Conservation (phyloP, 2,113 vertebrate species). For the Lepisosteus oculatus region DNA sequence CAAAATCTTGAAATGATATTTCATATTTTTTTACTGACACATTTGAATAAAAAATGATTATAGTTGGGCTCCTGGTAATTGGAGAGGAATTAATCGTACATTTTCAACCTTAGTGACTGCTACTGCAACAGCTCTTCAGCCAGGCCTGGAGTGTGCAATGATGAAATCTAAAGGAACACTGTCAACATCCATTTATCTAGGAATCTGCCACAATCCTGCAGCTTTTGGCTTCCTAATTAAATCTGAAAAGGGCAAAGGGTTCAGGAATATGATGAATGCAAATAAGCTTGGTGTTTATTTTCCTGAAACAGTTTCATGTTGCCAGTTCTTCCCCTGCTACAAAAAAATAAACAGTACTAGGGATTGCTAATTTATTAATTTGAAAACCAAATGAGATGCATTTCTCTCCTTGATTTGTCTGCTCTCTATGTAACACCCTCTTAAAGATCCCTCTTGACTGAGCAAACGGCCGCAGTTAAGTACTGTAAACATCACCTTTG, state of each 20-base stretch:
- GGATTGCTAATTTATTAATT: constrained; percentile 8
- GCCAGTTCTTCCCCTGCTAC: not conserved
- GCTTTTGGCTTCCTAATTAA: constrained; percentile 12
- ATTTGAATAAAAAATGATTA: too few species aligned
- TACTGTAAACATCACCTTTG: not conserved
- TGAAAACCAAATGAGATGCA: constrained; percentile 20
- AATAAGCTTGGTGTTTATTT: constrained; percentile 1
- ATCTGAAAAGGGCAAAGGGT: constrained; percentile 22
- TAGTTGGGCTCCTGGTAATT: constrained; percentile 4
- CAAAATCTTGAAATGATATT: too few species aligned
- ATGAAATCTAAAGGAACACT: constrained; percentile 14
- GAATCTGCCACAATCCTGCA: not conserved
- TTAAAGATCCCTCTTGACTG: not conserved
- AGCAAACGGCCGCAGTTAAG: not conserved
- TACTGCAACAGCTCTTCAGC: not conserved
- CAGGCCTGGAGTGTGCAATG: constrained; percentile 3
- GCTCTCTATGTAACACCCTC: constrained; percentile 15
- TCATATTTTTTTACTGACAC: too few species aligned
- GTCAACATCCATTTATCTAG: constrained; percentile 11
- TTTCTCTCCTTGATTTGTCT: constrained; percentile 6
- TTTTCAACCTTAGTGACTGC: constrained; percentile 2
- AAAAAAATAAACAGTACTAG: not conserved
- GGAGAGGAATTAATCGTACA: constrained; percentile 22
- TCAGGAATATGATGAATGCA: constrained; percentile 4
- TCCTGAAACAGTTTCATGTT: not conserved